Evolutionary conservation across 2,888 invertebrate genomes (phyloP).

Genomic region (Punctoribates punctum): DNA sequence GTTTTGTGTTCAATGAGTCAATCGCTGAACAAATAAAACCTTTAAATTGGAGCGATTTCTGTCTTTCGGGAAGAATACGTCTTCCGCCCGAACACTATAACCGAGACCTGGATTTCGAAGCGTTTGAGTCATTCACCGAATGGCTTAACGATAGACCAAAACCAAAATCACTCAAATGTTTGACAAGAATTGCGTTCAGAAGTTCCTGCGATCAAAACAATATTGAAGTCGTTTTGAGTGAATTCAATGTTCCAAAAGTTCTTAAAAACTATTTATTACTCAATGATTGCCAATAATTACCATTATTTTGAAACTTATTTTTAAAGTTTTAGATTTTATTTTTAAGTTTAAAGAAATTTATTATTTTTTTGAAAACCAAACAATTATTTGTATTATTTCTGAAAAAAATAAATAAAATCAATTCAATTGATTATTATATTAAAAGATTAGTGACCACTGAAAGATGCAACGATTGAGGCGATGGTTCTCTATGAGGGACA

Average conservation of each 20-base stretch:
- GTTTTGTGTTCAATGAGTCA: not conserved
- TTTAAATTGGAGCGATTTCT: constrained; percentile 12
- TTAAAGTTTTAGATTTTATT: too few species aligned
- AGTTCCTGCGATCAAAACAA: not conserved
- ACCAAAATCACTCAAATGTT: not conserved
- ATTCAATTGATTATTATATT: too few species aligned
- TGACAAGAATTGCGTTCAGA: not conserved
- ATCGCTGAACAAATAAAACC: not conserved
- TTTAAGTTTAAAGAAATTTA: too few species aligned
- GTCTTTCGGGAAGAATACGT: not conserved
- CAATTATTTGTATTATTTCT: too few species aligned
- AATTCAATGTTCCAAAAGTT: not conserved
- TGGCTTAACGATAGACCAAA: not conserved
- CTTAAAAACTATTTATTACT: constrained; percentile 9
- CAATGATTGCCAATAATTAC: not conserved
- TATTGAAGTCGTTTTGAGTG: constrained; percentile 4
- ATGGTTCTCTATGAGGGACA: too few species aligned
- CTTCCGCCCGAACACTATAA: constrained; percentile 24
- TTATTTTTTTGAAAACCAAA: too few species aligned
- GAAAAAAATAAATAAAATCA: too few species aligned
- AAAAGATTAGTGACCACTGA: too few species aligned
- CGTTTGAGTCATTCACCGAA: not conserved
- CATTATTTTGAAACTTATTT: not conserved
- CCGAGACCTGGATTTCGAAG: not conserved
- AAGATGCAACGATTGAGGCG: too few species aligned